Evolutionary conservation across 2,797 vertebrate genomes (phyloP).

Genomic region (Iguana delicatissima): DNA sequence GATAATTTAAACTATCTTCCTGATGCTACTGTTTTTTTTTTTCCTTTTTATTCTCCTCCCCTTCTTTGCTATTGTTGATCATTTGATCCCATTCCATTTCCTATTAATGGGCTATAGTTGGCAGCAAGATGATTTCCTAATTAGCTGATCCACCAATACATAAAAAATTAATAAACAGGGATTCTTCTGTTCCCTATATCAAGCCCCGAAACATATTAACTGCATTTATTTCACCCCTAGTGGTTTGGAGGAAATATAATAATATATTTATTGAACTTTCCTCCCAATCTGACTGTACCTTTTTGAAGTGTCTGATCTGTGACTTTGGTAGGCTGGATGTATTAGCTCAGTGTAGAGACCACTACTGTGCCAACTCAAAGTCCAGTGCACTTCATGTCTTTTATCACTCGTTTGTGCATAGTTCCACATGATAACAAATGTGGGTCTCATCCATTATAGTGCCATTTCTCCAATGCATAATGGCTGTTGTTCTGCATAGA

Average conservation of each 20-base stretch:
- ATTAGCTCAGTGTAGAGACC: too few relatives aligned
- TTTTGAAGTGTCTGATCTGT: neutral
- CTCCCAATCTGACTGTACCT: too few relatives aligned
- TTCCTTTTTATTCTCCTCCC: neutral
- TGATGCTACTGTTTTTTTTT: neutral
- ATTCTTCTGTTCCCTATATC: neutral
- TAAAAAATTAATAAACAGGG: neutral
- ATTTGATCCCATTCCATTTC: neutral
- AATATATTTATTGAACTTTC: constrained; percentile 3
- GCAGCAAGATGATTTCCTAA: neutral
- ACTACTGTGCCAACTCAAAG: neutral
- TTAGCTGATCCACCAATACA: neutral
- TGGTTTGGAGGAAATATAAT: neutral
- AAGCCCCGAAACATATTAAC: neutral
- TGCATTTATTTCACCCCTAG: neutral
- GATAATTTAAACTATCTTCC: neutral
- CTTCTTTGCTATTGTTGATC: neutral
- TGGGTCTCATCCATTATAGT: neutral
- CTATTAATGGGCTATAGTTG: neutral
- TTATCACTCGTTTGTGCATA: neutral
- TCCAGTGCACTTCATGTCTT: too few relatives aligned
- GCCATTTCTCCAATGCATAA: neutral
- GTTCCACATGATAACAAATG: neutral
- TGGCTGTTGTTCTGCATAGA: neutral
- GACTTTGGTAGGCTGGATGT: neutral